Base-by-base conservation (phyloP, 2,113 vertebrate species). In the Pseudorasbora parva region DNA sequence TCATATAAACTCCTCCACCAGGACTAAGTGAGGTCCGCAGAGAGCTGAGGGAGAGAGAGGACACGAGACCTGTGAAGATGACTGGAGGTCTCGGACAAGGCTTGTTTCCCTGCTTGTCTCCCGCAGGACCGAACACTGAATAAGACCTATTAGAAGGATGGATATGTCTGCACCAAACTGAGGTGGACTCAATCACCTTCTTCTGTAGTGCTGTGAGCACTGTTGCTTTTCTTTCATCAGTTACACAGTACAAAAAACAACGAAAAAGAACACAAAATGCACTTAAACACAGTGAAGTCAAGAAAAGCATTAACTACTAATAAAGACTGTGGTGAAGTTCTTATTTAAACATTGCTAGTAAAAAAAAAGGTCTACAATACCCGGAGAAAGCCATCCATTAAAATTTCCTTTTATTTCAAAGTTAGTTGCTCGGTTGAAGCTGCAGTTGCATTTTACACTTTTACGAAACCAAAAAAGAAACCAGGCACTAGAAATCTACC, bases 121-220 rank as follows among this genome's bases (percentile, higher is more conserved):
- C 77, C 30, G 30, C 23, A 83, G 87, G 78, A 69, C 27, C 33
- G 27, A 84, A 47, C 72, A 66, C 73, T 49, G 57, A 85, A 83
- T 82, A 72, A 87, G 72, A 72, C 83, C 84, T 80, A 80, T 85
- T 81, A 66, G 68, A 85, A 21, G 68, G 25, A 85, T 75, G 45
- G 78, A 72, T 85, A 73, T 81, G 49, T 49, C 37, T 81, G 62
- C 62, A 81, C 43, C 78, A 81, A 81, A 69, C 45, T 41, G 60
- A 69, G 25, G 7, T 33, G 27, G 78, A 81, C 78, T 69, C 78
- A 51, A 54, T 81, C 78, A 81, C 45, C 78, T 81, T 45, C 62
- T 51, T 81, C 25, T 81, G 25, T 19, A 68, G 62, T 8, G 27
- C 17, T 81, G 62, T 81, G 47, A 69, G 64, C 47, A 69, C 25